Conservation (phyloP, 2,797 vertebrate genomes). For the Cryptoprocta ferox region DNA sequence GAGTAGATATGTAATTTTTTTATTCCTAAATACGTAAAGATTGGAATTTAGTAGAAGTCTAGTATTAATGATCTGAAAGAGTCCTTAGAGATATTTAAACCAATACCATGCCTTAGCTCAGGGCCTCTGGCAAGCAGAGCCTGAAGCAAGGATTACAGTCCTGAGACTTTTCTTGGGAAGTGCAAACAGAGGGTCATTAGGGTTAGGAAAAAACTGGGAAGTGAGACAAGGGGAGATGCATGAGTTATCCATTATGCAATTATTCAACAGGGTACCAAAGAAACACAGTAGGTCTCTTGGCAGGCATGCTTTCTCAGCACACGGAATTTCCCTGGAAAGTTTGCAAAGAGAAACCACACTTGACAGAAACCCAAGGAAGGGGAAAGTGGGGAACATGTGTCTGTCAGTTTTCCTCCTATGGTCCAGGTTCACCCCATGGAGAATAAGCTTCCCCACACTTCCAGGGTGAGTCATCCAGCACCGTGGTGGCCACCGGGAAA, state of each 20-base stretch:
- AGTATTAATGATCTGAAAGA: not conserved
- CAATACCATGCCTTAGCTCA: not conserved
- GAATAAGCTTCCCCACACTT: not conserved
- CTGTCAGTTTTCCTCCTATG: not conserved
- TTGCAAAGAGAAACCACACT: not conserved
- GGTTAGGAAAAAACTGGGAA: not conserved
- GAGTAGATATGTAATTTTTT: not conserved
- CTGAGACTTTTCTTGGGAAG: not conserved
- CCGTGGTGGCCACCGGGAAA: rapidly evolving
- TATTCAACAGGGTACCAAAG: not conserved
- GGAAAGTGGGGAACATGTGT: too few relatives aligned
- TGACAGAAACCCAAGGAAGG: not conserved
- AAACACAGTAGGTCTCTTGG: not conserved
- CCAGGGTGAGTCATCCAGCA: not conserved
- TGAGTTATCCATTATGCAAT: too few relatives aligned
- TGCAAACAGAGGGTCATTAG: not conserved
- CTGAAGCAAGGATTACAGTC: not conserved
- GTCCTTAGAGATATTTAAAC: not conserved
- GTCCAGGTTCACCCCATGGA: not conserved
- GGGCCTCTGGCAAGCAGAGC: not conserved
- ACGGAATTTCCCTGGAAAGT: not conserved
- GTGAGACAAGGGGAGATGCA: not conserved
- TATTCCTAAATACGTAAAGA: not conserved
- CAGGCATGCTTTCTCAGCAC: not conserved
- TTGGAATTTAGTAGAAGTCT: not conserved